These are phyloP conservation scores for Dryoscopus gambensis DNA, from an alignment of 2,113 vertebrate genomes.

Conservation along the genomic window DNA sequence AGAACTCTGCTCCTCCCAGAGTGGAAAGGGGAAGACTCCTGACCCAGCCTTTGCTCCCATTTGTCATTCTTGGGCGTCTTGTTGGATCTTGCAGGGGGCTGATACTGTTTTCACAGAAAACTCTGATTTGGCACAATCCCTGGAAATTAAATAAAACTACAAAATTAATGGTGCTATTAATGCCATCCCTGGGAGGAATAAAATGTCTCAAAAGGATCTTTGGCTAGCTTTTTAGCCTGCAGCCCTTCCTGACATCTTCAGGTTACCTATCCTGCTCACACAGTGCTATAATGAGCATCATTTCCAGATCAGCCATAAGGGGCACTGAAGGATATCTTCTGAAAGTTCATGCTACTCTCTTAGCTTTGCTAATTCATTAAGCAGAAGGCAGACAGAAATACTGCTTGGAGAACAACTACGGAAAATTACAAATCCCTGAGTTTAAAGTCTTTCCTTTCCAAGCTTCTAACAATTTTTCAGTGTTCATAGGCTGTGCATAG, in stretches of 20 bases:
- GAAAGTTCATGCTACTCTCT: conserved; percentile 24
- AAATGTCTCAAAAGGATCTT: not conserved
- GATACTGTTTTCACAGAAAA: not conserved
- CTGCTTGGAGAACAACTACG: not conserved
- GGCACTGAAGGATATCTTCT: conserved; percentile 20
- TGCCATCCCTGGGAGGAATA: not conserved
- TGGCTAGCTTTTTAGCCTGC: conserved; percentile 5
- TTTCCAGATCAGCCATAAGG: conserved; percentile 35
- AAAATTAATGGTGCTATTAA: not conserved
- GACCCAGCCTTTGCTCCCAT: not conserved
- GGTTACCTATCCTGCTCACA: not conserved
- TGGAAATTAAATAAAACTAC: not conserved
- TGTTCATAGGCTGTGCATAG: not conserved
- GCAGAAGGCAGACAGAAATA: not conserved
- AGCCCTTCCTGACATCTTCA: conserved; percentile 15
- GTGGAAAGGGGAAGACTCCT: not conserved
- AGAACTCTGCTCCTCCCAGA: not conserved
- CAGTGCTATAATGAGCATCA: not conserved
- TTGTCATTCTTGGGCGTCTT: not conserved
- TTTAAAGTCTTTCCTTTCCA: not conserved
- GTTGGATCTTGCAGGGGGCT: not conserved
- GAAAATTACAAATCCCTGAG: not conserved
- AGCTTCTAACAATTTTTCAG: not conserved
- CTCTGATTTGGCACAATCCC: not conserved
- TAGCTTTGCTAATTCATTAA: conserved; percentile 37